Percentiles rank a stretch among this genome's conserved stretches.
Conservation (phyloP, 2,797 vertebrate species). For the Vespertilio murinus region DNA sequence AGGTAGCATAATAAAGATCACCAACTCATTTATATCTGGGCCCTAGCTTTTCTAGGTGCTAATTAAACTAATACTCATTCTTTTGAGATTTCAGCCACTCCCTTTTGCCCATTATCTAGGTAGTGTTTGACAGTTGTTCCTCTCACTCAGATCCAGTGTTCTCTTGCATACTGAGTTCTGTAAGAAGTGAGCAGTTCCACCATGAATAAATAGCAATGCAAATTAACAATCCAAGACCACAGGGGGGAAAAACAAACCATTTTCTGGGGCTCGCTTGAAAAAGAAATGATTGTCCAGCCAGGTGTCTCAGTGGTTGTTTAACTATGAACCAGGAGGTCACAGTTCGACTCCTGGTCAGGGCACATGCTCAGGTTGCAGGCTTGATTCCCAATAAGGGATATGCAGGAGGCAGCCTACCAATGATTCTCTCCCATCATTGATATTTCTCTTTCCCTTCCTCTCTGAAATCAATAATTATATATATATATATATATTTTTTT, state of each 20-base stretch:
- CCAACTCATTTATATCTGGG: background rate
- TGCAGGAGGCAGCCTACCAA: no score
- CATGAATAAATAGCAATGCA: background rate
- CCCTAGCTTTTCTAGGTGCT: background rate
- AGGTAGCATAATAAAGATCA: constrained; percentile 1
- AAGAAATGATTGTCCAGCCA: background rate
- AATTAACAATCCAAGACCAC: background rate
- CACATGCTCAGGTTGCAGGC: no score
- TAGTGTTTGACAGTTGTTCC: background rate
- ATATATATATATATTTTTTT: no score
- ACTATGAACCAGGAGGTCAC: no score
- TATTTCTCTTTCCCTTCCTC: no score
- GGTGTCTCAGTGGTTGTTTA: no score
- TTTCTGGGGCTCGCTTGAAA: background rate
- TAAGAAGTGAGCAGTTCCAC: background rate
- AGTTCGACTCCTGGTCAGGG: no score
- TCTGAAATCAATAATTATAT: no score
- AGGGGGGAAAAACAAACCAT: background rate
- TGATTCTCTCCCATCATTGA: no score
- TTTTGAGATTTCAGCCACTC: background rate
- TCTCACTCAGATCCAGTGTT: background rate
- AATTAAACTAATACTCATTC: background rate
- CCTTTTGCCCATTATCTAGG: background rate
- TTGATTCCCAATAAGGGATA: no score
- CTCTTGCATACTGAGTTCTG: background rate